Evolutionary conservation across 23 tunicate genomes (phyloP).

Genomic region (Diplosoma virens): DNA sequence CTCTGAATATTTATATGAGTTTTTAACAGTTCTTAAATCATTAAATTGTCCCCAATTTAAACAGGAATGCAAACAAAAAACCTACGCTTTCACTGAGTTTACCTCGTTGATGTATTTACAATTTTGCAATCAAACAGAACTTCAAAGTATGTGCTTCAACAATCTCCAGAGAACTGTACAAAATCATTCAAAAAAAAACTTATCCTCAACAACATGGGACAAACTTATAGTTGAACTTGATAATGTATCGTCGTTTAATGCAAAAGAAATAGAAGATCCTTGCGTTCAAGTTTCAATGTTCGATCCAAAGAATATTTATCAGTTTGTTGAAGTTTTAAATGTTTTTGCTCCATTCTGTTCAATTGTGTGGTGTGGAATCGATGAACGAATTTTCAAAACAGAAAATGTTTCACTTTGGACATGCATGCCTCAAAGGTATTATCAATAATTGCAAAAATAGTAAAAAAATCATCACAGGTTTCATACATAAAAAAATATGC

Average conservation of each 20-base stretch:
- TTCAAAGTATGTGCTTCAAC: background rate
- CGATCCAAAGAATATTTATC: conserved; percentile 40
- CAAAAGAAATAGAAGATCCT: conserved; percentile 40
- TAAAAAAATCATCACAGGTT: background rate
- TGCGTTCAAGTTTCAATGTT: conserved; percentile 66
- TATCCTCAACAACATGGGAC: background rate
- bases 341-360: conserved; percentile 51
- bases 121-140: background rate
- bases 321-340: conserved; percentile 42
- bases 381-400: conserved; percentile 10
- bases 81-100: conserved; percentile 4
- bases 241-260: too few species aligned
- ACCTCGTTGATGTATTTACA: background rate
- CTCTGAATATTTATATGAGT: background rate
- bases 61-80: background rate
- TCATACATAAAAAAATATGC: too few species aligned
- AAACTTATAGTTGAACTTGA: background rate
- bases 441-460: background rate
- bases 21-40: background rate
- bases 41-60: conserved; percentile 12
- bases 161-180: background rate
- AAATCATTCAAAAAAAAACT: background rate
- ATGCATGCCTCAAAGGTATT: conserved; percentile 56
- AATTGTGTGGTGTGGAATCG: conserved; percentile 67
- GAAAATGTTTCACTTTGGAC: conserved; percentile 47